Base-by-base conservation (phyloP, 64 coral and sea anemone species). In the Montipora efflorescens region DNA sequence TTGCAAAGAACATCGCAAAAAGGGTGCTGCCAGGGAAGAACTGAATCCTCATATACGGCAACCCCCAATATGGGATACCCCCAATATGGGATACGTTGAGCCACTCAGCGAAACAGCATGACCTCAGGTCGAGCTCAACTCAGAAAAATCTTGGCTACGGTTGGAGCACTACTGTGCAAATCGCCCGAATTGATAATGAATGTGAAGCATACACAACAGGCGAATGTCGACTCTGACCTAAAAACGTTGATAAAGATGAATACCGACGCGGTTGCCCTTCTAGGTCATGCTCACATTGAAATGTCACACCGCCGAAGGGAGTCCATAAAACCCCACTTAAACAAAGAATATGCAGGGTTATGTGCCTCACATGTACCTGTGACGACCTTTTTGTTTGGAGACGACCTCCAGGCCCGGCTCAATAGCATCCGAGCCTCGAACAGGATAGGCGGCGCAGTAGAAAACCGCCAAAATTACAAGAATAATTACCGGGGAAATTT, bases 391-490 rank as follows among this genome's bases (percentile, higher is more conserved):
- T 0, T 23, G 23, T 23, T 23, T 23, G 23, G 23, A 23, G 51
- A 92, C 16, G 51, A 55, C 52, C 52, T 76, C 45, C 79, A 76
- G 74, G 59, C 90, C 45, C 79, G 84, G 66, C 90, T 92, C 19
- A 92, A 75, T 76, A 59, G 74, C 51, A 92, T 92, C 25, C 47
- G 68, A 76, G 80, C 80, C 19, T 75, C 90, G 19, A 83, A 92
- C 67, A 92, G 72, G 36, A 36, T 85, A 59, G 70, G 72, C 7
- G 71, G 44, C n/a, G 20, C 79, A 36, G 43, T 64, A 46, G 45
- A 44, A 23, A 66, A 9, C 49, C 23, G 75, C 19, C 57, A 18
- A 59, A 68, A 70, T 71, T 20, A 21, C 70, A 46, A 43, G 53
- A 61, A 55, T 62, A 50, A 79, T 14, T 46, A 45, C 47, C 47